phyloP scores from a whole-genome alignment of 2,797 vertebrate species.

The Danio albolineatus region DNA sequence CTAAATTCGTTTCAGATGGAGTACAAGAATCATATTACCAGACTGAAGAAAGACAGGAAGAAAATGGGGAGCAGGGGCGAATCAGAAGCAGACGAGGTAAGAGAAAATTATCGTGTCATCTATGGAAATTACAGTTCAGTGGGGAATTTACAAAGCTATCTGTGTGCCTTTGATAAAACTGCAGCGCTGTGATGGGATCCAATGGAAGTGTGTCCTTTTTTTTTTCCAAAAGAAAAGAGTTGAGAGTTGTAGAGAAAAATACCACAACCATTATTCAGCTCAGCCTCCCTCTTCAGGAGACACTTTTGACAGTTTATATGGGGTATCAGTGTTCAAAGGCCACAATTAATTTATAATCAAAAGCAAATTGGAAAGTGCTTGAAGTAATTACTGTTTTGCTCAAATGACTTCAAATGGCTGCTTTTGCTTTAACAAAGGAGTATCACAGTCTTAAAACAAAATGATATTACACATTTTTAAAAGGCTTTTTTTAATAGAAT shows the following conservation, averaged over 20 bases:
- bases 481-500: slow-evolving; percentile 39
- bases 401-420: slow-evolving; percentile 52
- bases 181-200: slow-evolving; percentile 46
- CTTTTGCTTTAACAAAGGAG: slow-evolving; percentile 69
- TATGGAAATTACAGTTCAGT: slow-evolving; percentile 45
- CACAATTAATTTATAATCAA: slow-evolving; percentile 58
- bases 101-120: slow-evolving; percentile 46
- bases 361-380: slow-evolving; percentile 58
- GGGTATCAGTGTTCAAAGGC: slow-evolving; percentile 59
- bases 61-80: slow-evolving; percentile 55
- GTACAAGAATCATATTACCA: slow-evolving; percentile 79
- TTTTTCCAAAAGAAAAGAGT: slow-evolving; percentile 44
- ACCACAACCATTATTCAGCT: slow-evolving; percentile 50
- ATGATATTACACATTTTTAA: slow-evolving; percentile 41
- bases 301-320: slow-evolving; percentile 53
- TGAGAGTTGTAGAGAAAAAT: slow-evolving; percentile 48
- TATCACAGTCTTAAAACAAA: slow-evolving; percentile 52
- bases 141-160: slow-evolving; percentile 53
- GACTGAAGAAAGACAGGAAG: slow-evolving; percentile 67
- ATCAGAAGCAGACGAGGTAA: slow-evolving; percentile 67
- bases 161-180: slow-evolving; percentile 45
- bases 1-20: slow-evolving; percentile 58
- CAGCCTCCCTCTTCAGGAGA: slow-evolving; percentile 51
- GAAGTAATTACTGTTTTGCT: slow-evolving; percentile 58
- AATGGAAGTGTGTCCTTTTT: slow-evolving; percentile 41